Percentiles rank a stretch among this genome's conserved stretches.
These are phyloP conservation scores for Nasalis larvatus DNA, from an alignment of 2,113 vertebrate genomes.

Conservation along the genomic window DNA sequence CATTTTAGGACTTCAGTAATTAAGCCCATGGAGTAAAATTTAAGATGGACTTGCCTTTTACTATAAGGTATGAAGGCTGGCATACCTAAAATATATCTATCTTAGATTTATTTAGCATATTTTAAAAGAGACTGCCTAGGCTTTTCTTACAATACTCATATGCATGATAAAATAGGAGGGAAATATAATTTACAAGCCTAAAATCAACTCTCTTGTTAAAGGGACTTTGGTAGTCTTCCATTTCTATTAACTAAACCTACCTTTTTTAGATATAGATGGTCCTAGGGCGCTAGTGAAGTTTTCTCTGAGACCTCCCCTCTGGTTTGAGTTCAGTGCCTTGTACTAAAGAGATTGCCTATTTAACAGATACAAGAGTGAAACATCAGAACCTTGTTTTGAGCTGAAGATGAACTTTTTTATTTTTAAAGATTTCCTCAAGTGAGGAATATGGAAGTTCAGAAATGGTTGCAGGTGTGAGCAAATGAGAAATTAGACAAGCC, in stretches of 20 bases:
- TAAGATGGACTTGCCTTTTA: slow-evolving; percentile 42
- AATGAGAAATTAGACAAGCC: slow-evolving; percentile 33
- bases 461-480: slow-evolving; percentile 32
- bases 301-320: neutral
- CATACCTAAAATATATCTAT: slow-evolving; percentile 4
- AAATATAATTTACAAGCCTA: slow-evolving; percentile 24
- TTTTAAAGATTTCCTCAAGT: slow-evolving; percentile 8
- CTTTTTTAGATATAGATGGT: neutral
- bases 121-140: neutral
- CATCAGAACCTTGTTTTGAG: neutral
- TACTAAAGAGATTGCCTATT: neutral
- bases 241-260: neutral
- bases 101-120: slow-evolving; percentile 22
- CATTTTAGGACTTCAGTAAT: slow-evolving; percentile 9
- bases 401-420: neutral
- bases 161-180: neutral
- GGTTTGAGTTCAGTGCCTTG: neutral
- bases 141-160: slow-evolving; percentile 18
- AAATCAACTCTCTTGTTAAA: slow-evolving; percentile 42
- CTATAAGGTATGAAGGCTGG: neutral
- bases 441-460: slow-evolving; percentile 10
- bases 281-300: neutral
- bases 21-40: slow-evolving; percentile 13
- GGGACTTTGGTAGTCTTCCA: neutral
- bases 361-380: slow-evolving; percentile 2